Conservation (phyloP, 2,888 invertebrate species). For the Pachliopta kotzebuea region DNA sequence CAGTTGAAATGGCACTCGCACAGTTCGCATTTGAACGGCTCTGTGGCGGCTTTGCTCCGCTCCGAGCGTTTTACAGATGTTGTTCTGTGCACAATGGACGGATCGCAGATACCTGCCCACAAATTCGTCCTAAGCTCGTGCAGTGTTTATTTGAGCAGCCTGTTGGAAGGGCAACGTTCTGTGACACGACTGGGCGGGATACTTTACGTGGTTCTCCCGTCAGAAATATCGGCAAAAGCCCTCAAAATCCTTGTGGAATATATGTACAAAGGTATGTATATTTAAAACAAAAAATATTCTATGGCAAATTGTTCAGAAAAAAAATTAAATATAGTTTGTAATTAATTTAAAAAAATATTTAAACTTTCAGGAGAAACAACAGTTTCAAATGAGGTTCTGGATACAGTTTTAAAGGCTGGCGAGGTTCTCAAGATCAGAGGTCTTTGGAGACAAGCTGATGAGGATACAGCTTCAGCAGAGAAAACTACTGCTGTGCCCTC, state of each 20-base stretch:
- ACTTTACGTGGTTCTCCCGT: conserved; percentile 87
- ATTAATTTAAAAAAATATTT: not conserved
- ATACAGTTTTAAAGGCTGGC: conserved; percentile 89
- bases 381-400: conserved; percentile 91
- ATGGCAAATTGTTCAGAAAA: conserved; percentile 2
- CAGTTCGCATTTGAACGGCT: conserved; percentile 89
- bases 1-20: conserved; percentile 95
- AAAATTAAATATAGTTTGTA: not conserved
- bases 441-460: conserved; percentile 86
- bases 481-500: conserved; percentile 43
- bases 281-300: conserved; percentile 1
- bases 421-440: conserved; percentile 91
- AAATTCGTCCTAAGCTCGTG: conserved; percentile 92
- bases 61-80: conserved; percentile 92
- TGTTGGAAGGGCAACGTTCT: conserved; percentile 74
- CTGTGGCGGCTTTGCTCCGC: conserved; percentile 87
- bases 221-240: conserved; percentile 89
- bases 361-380: conserved; percentile 84
- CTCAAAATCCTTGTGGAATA: conserved; percentile 91
- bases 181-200: conserved; percentile 74
- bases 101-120: conserved; percentile 91
- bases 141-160: conserved; percentile 77
- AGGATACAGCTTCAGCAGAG: conserved; percentile 59
- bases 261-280: conserved; percentile 86
- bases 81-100: conserved; percentile 88